Conservation (phyloP, 2,797 vertebrate genomes). For the Gouania willdenowi region DNA sequence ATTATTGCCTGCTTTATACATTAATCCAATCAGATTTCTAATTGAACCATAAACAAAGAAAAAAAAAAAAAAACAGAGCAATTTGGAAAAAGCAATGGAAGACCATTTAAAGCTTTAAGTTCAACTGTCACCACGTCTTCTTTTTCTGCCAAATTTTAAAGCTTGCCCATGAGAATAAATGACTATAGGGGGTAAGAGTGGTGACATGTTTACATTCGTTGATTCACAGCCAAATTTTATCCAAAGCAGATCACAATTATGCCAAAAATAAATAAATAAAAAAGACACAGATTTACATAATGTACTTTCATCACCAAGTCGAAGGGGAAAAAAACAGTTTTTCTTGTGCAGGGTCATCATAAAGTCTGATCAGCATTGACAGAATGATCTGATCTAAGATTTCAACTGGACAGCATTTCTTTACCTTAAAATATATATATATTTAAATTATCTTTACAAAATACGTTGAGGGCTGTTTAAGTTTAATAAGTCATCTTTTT, state of each 20-base stretch:
- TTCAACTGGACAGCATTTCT: slow-evolving; percentile 39
- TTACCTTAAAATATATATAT: no score
- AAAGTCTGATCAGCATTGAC: slow-evolving; percentile 42
- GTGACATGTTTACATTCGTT: slow-evolving; percentile 69
- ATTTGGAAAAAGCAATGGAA: slow-evolving; percentile 14
- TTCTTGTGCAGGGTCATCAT: slow-evolving; percentile 54
- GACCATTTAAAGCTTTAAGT: slow-evolving; percentile 18
- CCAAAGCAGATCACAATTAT: slow-evolving; percentile 40
- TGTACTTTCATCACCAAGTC: slow-evolving; percentile 73
- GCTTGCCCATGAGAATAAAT: no score
- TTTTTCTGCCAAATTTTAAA: no score
- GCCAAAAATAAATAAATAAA: slow-evolving; percentile 10
- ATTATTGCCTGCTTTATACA: slow-evolving; percentile 11
- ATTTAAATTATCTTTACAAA: no score
- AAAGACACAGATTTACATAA: slow-evolving; percentile 48
- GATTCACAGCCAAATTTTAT: slow-evolving; percentile 38
- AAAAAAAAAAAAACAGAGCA: no score
- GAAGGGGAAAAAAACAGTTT: no score
- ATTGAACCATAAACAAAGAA: neutral
- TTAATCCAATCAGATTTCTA: slow-evolving; percentile 18
- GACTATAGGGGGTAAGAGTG: slow-evolving; percentile 45
- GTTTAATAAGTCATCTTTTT: no score
- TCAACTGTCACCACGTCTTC: no score
- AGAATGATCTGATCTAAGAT: slow-evolving; percentile 30
- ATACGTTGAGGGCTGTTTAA: no score